phyloP scores from a whole-genome alignment of 2,888 invertebrate species.

The Masnerella sp. region DNA sequence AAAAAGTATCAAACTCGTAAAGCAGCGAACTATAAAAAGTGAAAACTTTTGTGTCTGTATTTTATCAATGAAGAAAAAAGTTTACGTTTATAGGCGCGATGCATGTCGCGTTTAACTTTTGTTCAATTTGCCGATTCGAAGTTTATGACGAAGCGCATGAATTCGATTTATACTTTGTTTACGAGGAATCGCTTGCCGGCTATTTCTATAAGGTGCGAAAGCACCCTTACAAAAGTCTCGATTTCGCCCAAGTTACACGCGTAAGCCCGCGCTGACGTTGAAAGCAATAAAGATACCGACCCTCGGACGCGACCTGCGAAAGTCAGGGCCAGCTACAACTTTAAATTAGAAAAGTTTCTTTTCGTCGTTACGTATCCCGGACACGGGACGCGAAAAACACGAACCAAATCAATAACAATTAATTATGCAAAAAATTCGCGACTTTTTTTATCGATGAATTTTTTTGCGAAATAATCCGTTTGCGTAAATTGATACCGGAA shows the following conservation, averaged over 20 bases:
- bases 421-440: conserved; percentile 32
- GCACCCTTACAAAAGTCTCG: conserved; percentile 58
- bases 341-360: conserved; percentile 75
- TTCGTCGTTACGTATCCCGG: conserved; percentile 54
- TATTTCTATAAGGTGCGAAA: conserved; percentile 57
- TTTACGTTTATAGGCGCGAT: conserved; percentile 24
- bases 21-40: conserved; percentile 11
- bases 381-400: conserved; percentile 41
- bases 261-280: conserved; percentile 70
- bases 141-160: conserved; percentile 44
- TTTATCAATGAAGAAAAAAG: conserved; percentile 17
- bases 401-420: conserved; percentile 43
- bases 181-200: conserved; percentile 51
- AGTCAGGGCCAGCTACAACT: conserved; percentile 71
- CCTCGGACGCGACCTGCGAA: conserved; percentile 66
- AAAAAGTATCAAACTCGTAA: too few species aligned
- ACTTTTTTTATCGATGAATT: conserved; percentile 58
- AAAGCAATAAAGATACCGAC: conserved; percentile 75
- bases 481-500: too few species aligned
- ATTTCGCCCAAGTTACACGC: conserved; percentile 52
- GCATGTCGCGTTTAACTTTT: conserved; percentile 43
- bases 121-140: conserved; percentile 45
- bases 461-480: too few species aligned
- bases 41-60: conserved; percentile 1
- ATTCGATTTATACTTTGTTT: conserved; percentile 56